phyloP scores from a whole-genome alignment of 2,797 vertebrate species.

The Hypotaenidia okinawae region DNA sequence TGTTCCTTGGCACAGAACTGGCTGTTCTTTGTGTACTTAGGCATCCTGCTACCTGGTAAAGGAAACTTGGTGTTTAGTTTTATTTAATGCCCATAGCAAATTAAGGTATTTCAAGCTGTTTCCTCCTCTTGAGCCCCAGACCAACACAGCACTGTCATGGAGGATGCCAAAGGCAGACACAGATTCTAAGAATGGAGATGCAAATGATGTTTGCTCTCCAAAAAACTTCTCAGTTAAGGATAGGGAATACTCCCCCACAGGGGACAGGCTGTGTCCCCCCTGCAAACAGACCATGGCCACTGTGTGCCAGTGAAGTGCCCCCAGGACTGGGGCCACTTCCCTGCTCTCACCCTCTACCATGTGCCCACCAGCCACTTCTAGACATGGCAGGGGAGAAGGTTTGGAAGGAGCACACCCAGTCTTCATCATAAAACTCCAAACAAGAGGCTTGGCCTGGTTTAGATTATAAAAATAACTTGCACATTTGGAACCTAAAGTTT shows the following conservation, averaged over 20 bases:
- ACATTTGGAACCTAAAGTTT: slow-evolving; percentile 66
- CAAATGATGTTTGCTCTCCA: background rate
- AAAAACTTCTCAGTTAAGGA: background rate
- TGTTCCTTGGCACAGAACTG: background rate
- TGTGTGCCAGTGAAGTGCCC: background rate
- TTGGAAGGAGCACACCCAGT: background rate
- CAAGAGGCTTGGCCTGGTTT: slow-evolving; percentile 60
- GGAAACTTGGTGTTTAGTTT: background rate
- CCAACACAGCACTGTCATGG: rapidly evolving
- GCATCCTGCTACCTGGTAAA: background rate
- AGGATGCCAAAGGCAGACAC: background rate
- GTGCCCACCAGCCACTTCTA: slow-evolving; percentile 5
- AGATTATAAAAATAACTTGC: slow-evolving; percentile 69
- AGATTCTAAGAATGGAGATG: background rate
- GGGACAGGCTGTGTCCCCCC: background rate
- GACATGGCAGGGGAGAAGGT: background rate
- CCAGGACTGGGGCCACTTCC: background rate
- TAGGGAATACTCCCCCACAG: background rate
- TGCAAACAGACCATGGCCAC: background rate
- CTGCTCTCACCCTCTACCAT: background rate
- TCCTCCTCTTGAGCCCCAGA: background rate
- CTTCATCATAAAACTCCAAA: slow-evolving; percentile 52
- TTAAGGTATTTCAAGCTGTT: background rate
- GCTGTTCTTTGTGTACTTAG: background rate
- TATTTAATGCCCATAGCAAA: background rate